Evolutionary conservation across 1,140 invertebrate genomes (phyloP).

Genomic region (Leptopilina boulardi): DNA sequence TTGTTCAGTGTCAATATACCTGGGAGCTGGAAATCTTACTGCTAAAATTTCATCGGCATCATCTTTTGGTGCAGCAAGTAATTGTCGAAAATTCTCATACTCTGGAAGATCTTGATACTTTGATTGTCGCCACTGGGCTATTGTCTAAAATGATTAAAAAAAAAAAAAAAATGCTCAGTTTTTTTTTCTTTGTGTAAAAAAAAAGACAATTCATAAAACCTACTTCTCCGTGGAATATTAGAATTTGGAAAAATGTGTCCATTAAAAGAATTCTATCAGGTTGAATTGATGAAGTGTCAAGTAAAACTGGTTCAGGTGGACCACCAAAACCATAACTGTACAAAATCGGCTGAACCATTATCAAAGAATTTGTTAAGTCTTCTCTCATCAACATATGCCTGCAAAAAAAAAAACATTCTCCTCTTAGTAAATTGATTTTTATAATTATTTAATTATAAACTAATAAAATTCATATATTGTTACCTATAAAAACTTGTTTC

Average conservation of each 20-base stretch:
- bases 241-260: conserved; percentile 99
- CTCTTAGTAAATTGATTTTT: background rate
- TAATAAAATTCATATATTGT: background rate
- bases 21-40: conserved; percentile 97
- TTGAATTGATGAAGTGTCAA: conserved; percentile 98
- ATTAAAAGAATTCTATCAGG: conserved; percentile 98
- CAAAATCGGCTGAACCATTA: conserved; percentile 99
- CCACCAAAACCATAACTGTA: conserved; percentile 99
- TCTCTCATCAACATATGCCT: conserved; percentile 98
- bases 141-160: conserved; percentile 90
- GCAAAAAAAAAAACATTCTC: conserved; percentile 61
- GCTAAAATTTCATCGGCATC: conserved; percentile 98
- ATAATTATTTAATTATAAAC: background rate
- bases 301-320: conserved; percentile 96
- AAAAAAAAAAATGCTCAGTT: conserved; percentile 39
- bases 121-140: conserved; percentile 95
- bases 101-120: conserved; percentile 98
- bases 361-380: conserved; percentile 96
- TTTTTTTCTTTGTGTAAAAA: too few species aligned
- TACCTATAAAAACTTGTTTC: conserved; percentile 99
- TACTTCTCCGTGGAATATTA: conserved; percentile 99
- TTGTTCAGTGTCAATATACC: conserved; percentile 99
- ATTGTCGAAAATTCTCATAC: conserved; percentile 97
- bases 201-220: conserved; percentile 35
- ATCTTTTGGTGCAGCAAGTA: conserved; percentile 96